Evolutionary conservation across 1,140 invertebrate species (phyloP), one percentile per base, ranked within the genome.

Genomic region (Caenorhabditis briggsae): DNA sequence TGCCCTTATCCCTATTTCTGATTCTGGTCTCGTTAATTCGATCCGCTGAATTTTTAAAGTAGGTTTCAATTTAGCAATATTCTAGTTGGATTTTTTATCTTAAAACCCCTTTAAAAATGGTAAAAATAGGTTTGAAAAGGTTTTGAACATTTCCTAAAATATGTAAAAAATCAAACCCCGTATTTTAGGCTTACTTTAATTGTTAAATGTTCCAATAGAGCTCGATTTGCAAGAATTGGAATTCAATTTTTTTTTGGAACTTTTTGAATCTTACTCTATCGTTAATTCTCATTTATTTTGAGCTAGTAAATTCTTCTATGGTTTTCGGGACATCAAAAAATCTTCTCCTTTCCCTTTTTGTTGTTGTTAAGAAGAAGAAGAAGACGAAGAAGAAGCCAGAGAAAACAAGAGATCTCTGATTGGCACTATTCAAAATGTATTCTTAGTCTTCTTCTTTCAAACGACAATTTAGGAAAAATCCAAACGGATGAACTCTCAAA

Each of bases 391-490:
- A 33, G 50, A 53, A 53, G 50, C 11, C 11, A 2, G 16, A 53
- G 50, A 53, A 78, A 5, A 78, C 18, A 78, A 78, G 14, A 50
- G n/a, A 6, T 48, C 20, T 70, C 70, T 78, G 70, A 78, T 78
- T 78, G 70, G 70, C 43, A 50, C 70, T 78, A 78, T 78, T 78
- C 70, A 78, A 50, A 78, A 78, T 78, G 70, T 78, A 78, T 78
- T 23, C 70, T 78, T 50, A n/a, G 48, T 12, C 50, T 25, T 46
- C 33, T 48, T 12, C 23, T 25, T 64, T 33, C 33, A 12, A 41
- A 58, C n/a, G 6, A 18, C 18, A 61, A 61, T 33, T 20, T 25
- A 33, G 12, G 25, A 3, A 25, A 61, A 61, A 25, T 61, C n/a
- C 23, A 20, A 23, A 61, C 12, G 59, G 9, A 61, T 61, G 25